Evolutionary conservation across 1,140 invertebrate species (phyloP).

Genomic region (Musca domestica): DNA sequence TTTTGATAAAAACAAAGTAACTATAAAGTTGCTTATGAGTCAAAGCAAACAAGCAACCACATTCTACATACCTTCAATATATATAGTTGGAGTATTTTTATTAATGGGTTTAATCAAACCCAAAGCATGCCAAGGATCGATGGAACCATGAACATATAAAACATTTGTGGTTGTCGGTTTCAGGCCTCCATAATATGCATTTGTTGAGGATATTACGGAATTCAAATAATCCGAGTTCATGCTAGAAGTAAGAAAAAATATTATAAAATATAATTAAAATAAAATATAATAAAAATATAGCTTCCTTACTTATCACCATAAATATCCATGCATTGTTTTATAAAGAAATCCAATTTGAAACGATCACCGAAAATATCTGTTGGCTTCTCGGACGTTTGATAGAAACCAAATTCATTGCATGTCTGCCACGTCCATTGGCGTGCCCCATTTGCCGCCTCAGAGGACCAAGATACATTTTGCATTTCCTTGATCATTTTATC

Average conservation of each 20-base stretch:
- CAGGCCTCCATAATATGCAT: conserved; percentile 76
- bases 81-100: conserved; percentile 64
- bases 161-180: conserved; percentile 71
- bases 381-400: conserved; percentile 77
- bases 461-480: conserved; percentile 69
- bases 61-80: conserved; percentile 62
- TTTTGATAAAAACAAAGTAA: too few species aligned
- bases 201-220: conserved; percentile 67
- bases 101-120: conserved; percentile 63
- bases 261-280: background rate
- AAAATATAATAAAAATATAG: background rate
- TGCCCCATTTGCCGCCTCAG: conserved; percentile 61
- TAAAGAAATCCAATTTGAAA: conserved; percentile 77
- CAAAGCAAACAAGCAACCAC: background rate
- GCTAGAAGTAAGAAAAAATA: conserved; percentile 14
- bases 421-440: conserved; percentile 94
- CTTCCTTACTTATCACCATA: conserved; percentile 60
- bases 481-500: conserved; percentile 73
- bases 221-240: conserved; percentile 50
- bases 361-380: conserved; percentile 74
- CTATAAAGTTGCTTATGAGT: too few species aligned
- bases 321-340: conserved; percentile 80
- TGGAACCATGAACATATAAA: conserved; percentile 84
- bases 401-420: conserved; percentile 94
- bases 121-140: conserved; percentile 92